Evolutionary conservation across 2,888 invertebrate genomes (phyloP).

Genomic region (Lutraria lutraria): DNA sequence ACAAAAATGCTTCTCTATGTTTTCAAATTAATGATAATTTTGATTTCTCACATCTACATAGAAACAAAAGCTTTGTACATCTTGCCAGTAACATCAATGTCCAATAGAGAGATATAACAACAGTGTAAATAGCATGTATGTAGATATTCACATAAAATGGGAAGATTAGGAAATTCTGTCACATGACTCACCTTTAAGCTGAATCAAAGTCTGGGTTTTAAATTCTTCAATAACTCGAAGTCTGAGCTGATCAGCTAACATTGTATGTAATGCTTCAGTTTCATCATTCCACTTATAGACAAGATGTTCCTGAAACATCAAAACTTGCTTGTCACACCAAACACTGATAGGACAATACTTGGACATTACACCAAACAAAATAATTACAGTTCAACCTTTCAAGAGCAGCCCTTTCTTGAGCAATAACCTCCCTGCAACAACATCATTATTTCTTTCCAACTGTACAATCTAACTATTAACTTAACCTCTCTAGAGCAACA

Average conservation of each 20-base stretch:
- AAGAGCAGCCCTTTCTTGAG: too few species aligned
- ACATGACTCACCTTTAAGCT: constrained; percentile 16
- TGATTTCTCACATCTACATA: too few species aligned
- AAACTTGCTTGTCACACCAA: background rate
- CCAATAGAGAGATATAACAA: background rate
- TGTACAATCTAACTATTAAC: too few species aligned
- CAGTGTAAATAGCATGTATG: background rate
- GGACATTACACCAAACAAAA: too few species aligned
- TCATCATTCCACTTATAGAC: constrained; percentile 62
- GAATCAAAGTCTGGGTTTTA: background rate
- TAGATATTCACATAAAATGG: background rate
- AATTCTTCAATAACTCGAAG: constrained; percentile 38
- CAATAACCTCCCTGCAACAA: too few species aligned
- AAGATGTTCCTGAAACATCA: constrained; percentile 61
- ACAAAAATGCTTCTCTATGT: too few species aligned
- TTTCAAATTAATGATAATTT: too few species aligned
- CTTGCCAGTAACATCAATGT: too few species aligned
- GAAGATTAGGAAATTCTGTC: background rate
- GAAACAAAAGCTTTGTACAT: too few species aligned
- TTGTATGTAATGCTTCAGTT: constrained; percentile 57
- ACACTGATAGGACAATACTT: background rate
- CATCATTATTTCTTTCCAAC: too few species aligned
- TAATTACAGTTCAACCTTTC: too few species aligned
- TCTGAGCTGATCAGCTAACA: constrained; percentile 40
- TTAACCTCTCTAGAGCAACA: too few species aligned